A percentile compares a stretch with the other conserved stretches of the same genome.
Conservation (phyloP, 2,113 vertebrate species). For the Chionis minor region DNA sequence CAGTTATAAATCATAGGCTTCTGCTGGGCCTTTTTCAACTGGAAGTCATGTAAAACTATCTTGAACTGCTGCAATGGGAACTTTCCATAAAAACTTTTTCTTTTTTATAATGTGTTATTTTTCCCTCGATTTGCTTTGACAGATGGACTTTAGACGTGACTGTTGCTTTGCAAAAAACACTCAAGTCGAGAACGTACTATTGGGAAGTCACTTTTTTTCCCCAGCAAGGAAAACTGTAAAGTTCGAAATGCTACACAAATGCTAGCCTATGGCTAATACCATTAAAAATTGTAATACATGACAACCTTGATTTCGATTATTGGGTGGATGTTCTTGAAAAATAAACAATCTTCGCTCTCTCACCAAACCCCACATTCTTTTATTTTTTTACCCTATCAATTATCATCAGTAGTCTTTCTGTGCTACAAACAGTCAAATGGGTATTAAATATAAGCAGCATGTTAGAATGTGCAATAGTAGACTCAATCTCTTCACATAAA, state of each 20-base stretch:
- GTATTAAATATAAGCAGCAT: neutral
- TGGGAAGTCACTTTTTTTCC: neutral
- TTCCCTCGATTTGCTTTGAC: conserved; percentile 44
- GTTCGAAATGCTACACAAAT: neutral
- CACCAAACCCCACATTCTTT: neutral
- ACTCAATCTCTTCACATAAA: neutral
- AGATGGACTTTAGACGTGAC: neutral
- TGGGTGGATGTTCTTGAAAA: neutral
- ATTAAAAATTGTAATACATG: neutral
- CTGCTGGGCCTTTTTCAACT: conserved; percentile 22
- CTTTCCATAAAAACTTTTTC: conserved; percentile 15
- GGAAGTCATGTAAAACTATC: conserved; percentile 49
- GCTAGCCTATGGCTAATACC: neutral
- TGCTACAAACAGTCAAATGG: neutral
- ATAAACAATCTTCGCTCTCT: neutral
- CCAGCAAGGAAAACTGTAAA: neutral
- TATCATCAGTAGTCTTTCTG: neutral
- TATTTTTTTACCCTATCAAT: neutral
- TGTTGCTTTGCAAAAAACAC: neutral
- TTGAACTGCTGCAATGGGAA: conserved; percentile 5
- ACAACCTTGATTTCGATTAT: neutral
- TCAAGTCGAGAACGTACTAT: neutral
- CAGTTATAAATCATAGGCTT: conserved; percentile 77
- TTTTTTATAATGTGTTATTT: neutral
- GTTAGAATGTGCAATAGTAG: neutral